Conservation (phyloP, 2,888 invertebrate genomes). For the Epistrophe grossulariae region DNA sequence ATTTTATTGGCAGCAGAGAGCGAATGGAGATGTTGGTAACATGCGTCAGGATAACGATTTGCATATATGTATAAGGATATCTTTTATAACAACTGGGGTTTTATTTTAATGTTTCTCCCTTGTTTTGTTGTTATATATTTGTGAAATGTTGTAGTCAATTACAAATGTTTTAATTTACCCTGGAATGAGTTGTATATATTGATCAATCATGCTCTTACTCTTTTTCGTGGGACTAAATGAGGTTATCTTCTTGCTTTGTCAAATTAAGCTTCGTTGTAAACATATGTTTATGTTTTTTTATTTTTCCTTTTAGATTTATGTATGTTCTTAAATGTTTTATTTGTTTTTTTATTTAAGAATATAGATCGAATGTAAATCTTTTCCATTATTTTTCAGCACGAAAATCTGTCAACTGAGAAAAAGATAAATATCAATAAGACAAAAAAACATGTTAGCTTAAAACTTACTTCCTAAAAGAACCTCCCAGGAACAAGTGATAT, state of each 20-base stretch:
- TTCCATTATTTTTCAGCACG: not conserved
- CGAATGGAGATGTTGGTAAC: slow-evolving; percentile 37
- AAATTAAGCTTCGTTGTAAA: not conserved
- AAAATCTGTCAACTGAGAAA: not conserved
- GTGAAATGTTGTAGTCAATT: slow-evolving; percentile 22
- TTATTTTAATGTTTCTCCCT: slow-evolving; percentile 18
- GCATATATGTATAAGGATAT: slow-evolving; percentile 24
- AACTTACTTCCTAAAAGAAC: not conserved
- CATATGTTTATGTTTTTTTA: not conserved
- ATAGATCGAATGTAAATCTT: not conserved
- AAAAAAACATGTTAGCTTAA: not conserved
- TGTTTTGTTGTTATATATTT: not conserved
- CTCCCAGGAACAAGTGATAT: too few species aligned
- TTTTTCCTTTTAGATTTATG: not conserved
- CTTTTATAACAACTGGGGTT: slow-evolving; percentile 3
- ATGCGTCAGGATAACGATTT: slow-evolving; percentile 39
- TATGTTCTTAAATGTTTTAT: slow-evolving; percentile 3
- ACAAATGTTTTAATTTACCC: slow-evolving; percentile 22
- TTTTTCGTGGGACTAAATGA: not conserved
- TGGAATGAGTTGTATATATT: slow-evolving; percentile 9
- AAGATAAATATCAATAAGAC: not conserved
- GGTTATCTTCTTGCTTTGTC: slow-evolving; percentile 9
- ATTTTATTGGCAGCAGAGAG: slow-evolving; percentile 40
- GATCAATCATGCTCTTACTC: not conserved
- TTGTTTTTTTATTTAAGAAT: not conserved